Conservation (phyloP, 2,797 vertebrate species). For the Coendou prehensilis region DNA sequence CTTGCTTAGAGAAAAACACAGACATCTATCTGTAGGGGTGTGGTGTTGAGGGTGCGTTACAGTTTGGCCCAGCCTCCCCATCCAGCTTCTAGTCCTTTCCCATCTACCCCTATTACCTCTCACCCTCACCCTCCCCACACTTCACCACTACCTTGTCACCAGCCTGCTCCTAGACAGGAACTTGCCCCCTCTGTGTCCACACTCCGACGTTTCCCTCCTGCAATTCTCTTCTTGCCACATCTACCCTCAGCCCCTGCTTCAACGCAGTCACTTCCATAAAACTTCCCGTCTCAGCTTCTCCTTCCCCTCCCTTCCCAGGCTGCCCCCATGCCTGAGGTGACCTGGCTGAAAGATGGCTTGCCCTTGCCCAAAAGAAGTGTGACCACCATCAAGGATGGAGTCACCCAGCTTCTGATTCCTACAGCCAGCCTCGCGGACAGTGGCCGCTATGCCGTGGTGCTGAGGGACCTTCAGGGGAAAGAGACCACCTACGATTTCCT, state of each 20-base stretch:
- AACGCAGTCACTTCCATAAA: not conserved
- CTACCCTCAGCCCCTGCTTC: not conserved
- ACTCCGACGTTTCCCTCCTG: fast-evolving
- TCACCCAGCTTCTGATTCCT: slow-evolving; percentile 92
- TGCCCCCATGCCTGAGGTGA: slow-evolving; percentile 89
- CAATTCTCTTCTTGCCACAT: not conserved
- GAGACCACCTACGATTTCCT: slow-evolving; percentile 89
- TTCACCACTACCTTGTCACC: fast-evolving
- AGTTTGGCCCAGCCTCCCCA: too few species aligned
- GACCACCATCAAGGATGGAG: slow-evolving; percentile 87
- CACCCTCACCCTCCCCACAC: too few species aligned
- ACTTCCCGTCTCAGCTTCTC: not conserved
- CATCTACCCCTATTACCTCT: fast-evolving
- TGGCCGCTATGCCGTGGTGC: slow-evolving; percentile 90
- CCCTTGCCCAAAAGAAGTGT: slow-evolving; percentile 88
- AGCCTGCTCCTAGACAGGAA: not conserved
- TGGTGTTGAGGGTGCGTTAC: fast-evolving
- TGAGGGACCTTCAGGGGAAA: slow-evolving; percentile 90
- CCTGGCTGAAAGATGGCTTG: slow-evolving; percentile 93
- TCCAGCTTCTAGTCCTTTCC: not conserved
- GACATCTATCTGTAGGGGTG: not conserved
- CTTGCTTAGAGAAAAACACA: not conserved
- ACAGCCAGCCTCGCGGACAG: slow-evolving; percentile 90
- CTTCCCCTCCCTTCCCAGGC: slow-evolving; percentile 87
- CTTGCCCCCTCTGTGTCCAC: not conserved